Conservation (phyloP, 2,888 invertebrate species). For the Trissoscelio sp. region DNA sequence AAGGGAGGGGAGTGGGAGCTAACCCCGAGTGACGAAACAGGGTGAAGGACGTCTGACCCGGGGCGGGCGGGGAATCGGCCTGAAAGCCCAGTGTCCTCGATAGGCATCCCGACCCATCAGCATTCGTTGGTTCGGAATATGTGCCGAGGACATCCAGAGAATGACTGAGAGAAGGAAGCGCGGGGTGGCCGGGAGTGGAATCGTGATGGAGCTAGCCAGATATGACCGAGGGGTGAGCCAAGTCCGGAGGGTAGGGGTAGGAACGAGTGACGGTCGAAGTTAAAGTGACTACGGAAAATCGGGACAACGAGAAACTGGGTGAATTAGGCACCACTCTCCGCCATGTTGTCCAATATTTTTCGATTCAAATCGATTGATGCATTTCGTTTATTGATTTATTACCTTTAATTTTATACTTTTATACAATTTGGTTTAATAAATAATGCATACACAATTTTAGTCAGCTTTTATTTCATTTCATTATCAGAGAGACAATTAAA, state of each 20-base stretch:
- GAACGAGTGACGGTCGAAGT: conserved; percentile 51
- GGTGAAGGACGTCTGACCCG: conserved; percentile 80
- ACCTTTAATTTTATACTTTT: neutral
- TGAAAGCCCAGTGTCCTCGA: conserved; percentile 79
- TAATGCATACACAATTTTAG: no score
- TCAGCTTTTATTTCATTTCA: no score
- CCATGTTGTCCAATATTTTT: conserved; percentile 20
- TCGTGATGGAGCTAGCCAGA: conserved; percentile 40
- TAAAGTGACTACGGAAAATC: conserved; percentile 48
- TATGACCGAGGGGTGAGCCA: conserved; percentile 37
- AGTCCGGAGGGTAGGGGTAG: conserved; percentile 25
- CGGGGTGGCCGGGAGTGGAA: conserved; percentile 26
- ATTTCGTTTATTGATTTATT: conserved; percentile 1
- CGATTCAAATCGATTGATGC: conserved; percentile 16
- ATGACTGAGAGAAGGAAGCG: conserved; percentile 52
- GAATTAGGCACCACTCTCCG: conserved; percentile 32
- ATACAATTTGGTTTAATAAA: no score
- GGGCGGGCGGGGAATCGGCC: conserved; percentile 79
- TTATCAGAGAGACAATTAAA: no score
- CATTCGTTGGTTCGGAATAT: conserved; percentile 70
- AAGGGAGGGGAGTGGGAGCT: conserved; percentile 64
- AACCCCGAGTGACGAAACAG: conserved; percentile 80
- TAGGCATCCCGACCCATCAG: conserved; percentile 72
- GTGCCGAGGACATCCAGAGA: conserved; percentile 75
- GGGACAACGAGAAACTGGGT: conserved; percentile 46